Base-by-base conservation (phyloP, 1,140 invertebrate species). In the Hyles euphorbiae region DNA sequence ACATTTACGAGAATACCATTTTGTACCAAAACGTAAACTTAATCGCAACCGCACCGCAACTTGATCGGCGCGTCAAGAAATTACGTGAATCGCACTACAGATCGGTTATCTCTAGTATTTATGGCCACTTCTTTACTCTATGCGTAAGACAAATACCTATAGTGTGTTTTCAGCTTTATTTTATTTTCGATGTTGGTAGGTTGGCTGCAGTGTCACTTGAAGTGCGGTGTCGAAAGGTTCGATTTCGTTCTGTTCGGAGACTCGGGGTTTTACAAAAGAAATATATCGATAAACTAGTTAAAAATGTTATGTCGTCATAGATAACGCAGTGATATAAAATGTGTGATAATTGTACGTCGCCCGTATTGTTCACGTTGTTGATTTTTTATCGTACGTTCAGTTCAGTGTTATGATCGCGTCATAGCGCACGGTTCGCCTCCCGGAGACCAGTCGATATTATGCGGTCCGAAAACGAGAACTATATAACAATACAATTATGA, bases 401-500 rank as follows among this genome's bases (percentile, higher is more conserved):
- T 78, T 70, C 63, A 70, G 74, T 81, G 76, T 80, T 81, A 83
- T 78, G 78, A 78, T 80, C 74, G 76, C 76, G 73, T 82, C 72
- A 65, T 81, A 80, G 76, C 76, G 80, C 74, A 83, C 75, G 69
- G 58, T 67, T 74, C 58, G 55, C 63, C 65, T 69, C 76, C 62
- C 68, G 53, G 63, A 74, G 78, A 74, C 71, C 63, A 76, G 82
- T 88, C 78, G 82, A 87, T 87, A 86, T 88, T 86, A 87, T 88
- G 83, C 78, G 81, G 86, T 69, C 82, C 77, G 75, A 77, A 84
- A 71, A 75, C 73, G 74, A 79, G 64, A 79, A 65, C 67, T 62
- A 72, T 62, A 74, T 67, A 74, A 68, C 60, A 76, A 76, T 81
- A 81, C 79, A 84, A 87, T 87, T 88, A 88, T 88, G 85, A 88